phyloP scores from a whole-genome alignment of 1,140 invertebrate species.

The Triops cancriformis region DNA sequence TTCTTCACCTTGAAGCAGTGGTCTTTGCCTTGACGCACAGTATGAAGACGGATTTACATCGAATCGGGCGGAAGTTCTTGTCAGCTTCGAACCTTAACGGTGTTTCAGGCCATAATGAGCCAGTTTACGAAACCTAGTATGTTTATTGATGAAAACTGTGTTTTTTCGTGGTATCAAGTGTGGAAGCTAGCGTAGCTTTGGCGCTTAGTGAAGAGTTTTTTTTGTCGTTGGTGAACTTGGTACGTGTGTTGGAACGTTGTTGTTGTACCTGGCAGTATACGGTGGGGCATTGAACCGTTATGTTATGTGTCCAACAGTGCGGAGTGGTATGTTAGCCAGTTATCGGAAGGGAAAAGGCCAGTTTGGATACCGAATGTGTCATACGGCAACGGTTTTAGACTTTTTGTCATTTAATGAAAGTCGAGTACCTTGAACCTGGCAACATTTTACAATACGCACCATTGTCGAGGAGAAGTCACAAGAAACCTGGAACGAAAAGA shows the following conservation, averaged over 20 bases:
- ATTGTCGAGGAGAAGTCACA: too few relatives aligned
- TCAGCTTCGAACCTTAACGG: neutral
- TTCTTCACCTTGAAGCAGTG: constrained; percentile 2
- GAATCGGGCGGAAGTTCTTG: neutral
- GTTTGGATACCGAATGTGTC: neutral
- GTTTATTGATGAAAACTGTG: neutral
- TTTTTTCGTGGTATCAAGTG: neutral
- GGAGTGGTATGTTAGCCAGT: neutral
- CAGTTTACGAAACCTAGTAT: neutral
- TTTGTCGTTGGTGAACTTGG: neutral
- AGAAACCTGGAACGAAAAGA: too few relatives aligned
- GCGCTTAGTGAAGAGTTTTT: neutral
- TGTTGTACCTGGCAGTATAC: neutral
- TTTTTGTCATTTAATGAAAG: neutral
- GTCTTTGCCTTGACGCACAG: neutral
- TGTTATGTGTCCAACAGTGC: neutral
- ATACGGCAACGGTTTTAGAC: neutral
- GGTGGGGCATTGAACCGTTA: constrained; percentile 9
- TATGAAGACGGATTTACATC: neutral
- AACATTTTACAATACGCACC: too few relatives aligned
- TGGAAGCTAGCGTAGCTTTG: neutral
- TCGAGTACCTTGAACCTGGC: neutral
- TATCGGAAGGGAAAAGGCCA: neutral
- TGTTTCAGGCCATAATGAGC: too few relatives aligned
- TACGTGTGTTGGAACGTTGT: neutral